Conservation (phyloP, 1,140 invertebrate species). For the Zaprionus tsacasi region DNA sequence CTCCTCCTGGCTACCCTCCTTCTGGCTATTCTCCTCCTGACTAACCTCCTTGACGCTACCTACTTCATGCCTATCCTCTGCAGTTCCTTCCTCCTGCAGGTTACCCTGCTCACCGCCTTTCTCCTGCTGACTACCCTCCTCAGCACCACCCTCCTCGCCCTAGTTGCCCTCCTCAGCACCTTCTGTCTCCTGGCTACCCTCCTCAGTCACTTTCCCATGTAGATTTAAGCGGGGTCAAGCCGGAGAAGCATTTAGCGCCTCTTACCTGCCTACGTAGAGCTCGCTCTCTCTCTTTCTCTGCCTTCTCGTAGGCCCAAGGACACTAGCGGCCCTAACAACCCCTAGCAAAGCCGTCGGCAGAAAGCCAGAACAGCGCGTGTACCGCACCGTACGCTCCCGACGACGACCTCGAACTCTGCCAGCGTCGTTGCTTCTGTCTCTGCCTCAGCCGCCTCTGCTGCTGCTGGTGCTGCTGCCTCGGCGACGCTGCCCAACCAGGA, state of each 20-base stretch:
- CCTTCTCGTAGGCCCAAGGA: conserved; percentile 62
- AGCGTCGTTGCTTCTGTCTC: neutral
- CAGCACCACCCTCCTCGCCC: too few species aligned
- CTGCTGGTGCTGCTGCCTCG: neutral
- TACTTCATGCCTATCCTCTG: too few species aligned
- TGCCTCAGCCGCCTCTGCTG: neutral
- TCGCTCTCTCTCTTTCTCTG: conserved; percentile 12
- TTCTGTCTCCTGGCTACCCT: neutral
- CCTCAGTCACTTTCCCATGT: neutral
- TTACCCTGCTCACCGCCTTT: too few species aligned
- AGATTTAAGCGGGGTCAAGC: neutral
- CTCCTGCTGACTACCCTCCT: too few species aligned
- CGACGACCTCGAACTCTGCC: neutral
- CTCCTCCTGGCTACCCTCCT: too few species aligned
- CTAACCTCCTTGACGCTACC: too few species aligned
- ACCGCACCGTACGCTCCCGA: conserved; percentile 16
- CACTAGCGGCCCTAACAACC: conserved; percentile 48
- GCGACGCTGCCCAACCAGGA: conserved; percentile 64
- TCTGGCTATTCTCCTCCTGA: too few species aligned
- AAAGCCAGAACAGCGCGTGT: conserved; percentile 22
- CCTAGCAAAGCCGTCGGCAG: conserved; percentile 61
- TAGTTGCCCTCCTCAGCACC: too few species aligned
- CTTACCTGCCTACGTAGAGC: conserved; percentile 31
- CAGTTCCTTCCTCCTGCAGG: too few species aligned
- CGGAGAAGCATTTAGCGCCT: conserved; percentile 34